Evolutionary conservation across 2,888 invertebrate genomes (phyloP), one percentile per base, ranked within the genome.

Genomic region (Dimorphilus gyrociliatus): DNA sequence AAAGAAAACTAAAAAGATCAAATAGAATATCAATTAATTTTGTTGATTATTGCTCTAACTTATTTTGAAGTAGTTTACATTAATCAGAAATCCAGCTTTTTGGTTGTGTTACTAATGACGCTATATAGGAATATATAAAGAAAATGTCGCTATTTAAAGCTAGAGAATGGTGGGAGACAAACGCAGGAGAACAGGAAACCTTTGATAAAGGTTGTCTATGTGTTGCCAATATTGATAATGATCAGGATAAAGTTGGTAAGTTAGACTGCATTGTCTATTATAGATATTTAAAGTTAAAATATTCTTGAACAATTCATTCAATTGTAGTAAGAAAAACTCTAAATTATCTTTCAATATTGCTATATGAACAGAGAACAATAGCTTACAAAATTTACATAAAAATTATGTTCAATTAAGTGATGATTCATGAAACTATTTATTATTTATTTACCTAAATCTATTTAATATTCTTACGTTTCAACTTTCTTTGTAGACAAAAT

Each of bases 101-200:
- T n/a, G n/a, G n/a, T n/a, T n/a, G n/a, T n/a, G n/a, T n/a, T n/a
- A n/a, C n/a, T n/a, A n/a, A n/a, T n/a, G n/a, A n/a, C n/a, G n/a
- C n/a, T n/a, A n/a, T n/a, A n/a, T n/a, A n/a, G n/a, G n/a, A n/a
- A n/a, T n/a, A n/a, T 4, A 4, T 12, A 8, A n/a, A 8, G 2
- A 29, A 6, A 6, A 92, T 92, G 92, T 90, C 90, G 2, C 67
- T 92, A 47, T 92, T 92, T 56, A 85, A 82, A 69, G 73, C 78
- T 7, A 74, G 81, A 51, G 78, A 78, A 48, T 81, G 82, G 75
- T 92, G 90, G 86, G 71, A 75, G 13, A 75, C 76, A 10, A 69
- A 72, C 29, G 77, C 75, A 48, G 75, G 73, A 13, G 69, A 66
- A 28, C 66, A 70, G 24, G 75, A 74, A 54, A 64, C 65, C 41